Percentiles rank a stretch among this genome's conserved stretches.
Evolutionary conservation across 2,888 invertebrate genomes (phyloP).

Genomic region (Plusia festucae): DNA sequence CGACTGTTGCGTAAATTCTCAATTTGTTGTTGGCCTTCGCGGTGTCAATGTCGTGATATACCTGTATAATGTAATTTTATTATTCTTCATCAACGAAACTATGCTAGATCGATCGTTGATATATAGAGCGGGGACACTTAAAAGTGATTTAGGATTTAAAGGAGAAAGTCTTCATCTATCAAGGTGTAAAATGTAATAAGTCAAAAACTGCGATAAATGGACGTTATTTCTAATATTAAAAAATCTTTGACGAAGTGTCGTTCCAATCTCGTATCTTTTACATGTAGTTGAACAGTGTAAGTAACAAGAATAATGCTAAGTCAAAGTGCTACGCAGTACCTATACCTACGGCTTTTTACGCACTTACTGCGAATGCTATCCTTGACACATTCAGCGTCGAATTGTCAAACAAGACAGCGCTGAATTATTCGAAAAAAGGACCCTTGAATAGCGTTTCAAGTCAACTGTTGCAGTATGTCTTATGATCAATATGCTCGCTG

Average conservation of each 20-base stretch:
- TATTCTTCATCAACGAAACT: constrained; percentile 52
- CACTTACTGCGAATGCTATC: too few species aligned
- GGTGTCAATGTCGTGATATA: constrained; percentile 44
- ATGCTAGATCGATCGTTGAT: constrained; percentile 33
- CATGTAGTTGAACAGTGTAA: background rate
- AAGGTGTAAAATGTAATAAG: background rate
- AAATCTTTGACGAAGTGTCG: background rate
- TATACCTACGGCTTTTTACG: too few species aligned
- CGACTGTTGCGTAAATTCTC: constrained; percentile 39
- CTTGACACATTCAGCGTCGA: too few species aligned
- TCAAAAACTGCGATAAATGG: background rate
- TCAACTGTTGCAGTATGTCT: constrained; percentile 16
- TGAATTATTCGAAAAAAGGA: background rate
- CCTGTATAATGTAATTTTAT: constrained; percentile 30
- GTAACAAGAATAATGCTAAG: background rate
- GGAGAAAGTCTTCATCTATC: background rate
- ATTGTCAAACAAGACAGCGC: background rate
- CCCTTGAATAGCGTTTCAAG: background rate
- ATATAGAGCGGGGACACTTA: background rate
- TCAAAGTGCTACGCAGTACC: too few species aligned
- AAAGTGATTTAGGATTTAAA: background rate
- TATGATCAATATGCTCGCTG: constrained; percentile 17
- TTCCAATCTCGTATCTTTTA: background rate
- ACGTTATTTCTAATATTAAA: background rate
- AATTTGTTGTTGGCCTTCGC: constrained; percentile 52